Percentiles rank a stretch among this genome's conserved stretches.
phyloP scores from a whole-genome alignment of 2,888 invertebrate genomes.

The Nymphalis polychloros region DNA sequence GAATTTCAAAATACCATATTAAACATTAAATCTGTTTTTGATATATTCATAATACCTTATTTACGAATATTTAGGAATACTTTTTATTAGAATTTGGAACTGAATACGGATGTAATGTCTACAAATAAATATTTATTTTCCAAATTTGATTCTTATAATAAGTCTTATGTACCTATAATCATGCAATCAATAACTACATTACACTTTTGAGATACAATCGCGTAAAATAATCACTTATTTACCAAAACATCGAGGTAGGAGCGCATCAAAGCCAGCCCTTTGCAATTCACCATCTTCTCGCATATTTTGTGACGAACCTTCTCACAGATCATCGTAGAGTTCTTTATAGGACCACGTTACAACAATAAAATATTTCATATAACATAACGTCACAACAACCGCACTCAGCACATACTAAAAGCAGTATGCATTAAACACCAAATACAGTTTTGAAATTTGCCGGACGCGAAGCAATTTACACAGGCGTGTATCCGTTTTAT shows the following conservation, averaged over 20 bases:
- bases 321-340: slow-evolving; percentile 65
- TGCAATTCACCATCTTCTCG: slow-evolving; percentile 72
- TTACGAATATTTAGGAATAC: no score
- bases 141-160: no score
- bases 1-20: no score
- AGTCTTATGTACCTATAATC: no score
- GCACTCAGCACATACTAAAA: slow-evolving; percentile 49
- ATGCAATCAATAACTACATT: neutral
- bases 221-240: slow-evolving; percentile 35
- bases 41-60: no score
- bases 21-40: no score
- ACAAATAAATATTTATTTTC: no score
- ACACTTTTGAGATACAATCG: neutral
- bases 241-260: slow-evolving; percentile 72
- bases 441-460: slow-evolving; percentile 64
- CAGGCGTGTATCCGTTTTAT: slow-evolving; percentile 43
- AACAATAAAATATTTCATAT: slow-evolving; percentile 4
- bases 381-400: slow-evolving; percentile 44
- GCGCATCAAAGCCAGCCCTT: slow-evolving; percentile 66
- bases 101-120: no score
- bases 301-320: slow-evolving; percentile 68
- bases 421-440: slow-evolving; percentile 53
- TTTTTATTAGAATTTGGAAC: no score
- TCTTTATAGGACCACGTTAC: slow-evolving; percentile 16
- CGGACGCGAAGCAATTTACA: slow-evolving; percentile 65